phyloP scores from a whole-genome alignment of 2,797 vertebrate genomes.

The Salmo trutta region DNA sequence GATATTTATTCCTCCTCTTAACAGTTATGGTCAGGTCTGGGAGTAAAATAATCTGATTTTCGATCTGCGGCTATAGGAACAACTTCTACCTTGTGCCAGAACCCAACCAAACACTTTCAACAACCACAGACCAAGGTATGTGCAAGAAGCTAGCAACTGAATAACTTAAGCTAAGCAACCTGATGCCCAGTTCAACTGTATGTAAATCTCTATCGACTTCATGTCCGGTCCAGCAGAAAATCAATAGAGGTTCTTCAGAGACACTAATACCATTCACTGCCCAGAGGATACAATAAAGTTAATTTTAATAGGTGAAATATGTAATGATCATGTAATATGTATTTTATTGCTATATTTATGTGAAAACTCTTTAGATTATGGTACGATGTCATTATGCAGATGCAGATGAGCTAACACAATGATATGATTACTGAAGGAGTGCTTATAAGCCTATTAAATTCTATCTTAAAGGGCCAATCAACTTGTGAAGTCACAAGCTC shows the following conservation, averaged over 20 bases:
- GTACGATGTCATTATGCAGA: too few species aligned
- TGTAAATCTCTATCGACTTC: background rate
- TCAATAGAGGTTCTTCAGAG: background rate
- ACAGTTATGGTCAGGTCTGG: background rate
- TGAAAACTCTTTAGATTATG: constrained; percentile 19
- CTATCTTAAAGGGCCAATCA: too few species aligned
- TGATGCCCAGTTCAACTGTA: background rate
- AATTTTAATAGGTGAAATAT: constrained; percentile 24
- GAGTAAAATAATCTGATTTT: background rate
- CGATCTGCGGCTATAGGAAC: background rate
- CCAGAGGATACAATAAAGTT: constrained; percentile 5
- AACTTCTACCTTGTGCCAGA: background rate
- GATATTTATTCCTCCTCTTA: background rate
- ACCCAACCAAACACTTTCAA: too few species aligned
- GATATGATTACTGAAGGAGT: constrained; percentile 63
- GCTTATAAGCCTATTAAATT: constrained; percentile 39
- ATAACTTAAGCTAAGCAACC: background rate
- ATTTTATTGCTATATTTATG: constrained; percentile 61
- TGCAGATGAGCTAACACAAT: constrained; percentile 34
- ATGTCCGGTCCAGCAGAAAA: background rate
- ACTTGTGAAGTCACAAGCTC: too few species aligned
- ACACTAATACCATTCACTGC: background rate
- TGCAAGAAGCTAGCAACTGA: background rate
- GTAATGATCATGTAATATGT: constrained; percentile 34
- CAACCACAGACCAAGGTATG: too few species aligned